Conservation (phyloP, 2,888 invertebrate species). For the Pseudanteris insignis region DNA sequence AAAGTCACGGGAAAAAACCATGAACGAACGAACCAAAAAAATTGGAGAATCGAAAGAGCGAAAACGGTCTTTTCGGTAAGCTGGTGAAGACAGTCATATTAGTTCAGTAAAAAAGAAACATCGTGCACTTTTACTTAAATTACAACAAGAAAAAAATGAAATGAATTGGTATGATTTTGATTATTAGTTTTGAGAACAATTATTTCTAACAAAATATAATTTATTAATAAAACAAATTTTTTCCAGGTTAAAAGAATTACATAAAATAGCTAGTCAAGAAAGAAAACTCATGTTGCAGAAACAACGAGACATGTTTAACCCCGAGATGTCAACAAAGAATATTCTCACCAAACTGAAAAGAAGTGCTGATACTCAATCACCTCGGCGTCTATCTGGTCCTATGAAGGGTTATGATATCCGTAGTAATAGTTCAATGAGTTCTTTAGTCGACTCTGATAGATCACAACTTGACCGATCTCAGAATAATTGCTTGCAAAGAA, state of each 20-base stretch:
- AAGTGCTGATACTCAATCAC: conserved; percentile 65
- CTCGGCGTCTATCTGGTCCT: conserved; percentile 67
- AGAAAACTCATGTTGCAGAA: conserved; percentile 68
- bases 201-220: background rate
- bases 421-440: conserved; percentile 66
- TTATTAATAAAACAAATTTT: background rate
- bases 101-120: conserved; percentile 74
- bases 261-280: conserved; percentile 69
- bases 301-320: conserved; percentile 69
- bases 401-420: conserved; percentile 68
- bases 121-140: conserved; percentile 72
- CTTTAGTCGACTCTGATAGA: conserved; percentile 63
- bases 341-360: conserved; percentile 68
- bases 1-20: conserved; percentile 74
- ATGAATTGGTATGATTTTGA: conserved; percentile 70
- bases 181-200: background rate
- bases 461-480: conserved; percentile 62
- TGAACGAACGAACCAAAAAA: conserved; percentile 74
- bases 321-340: conserved; percentile 68
- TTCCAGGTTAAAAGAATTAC: conserved; percentile 68
- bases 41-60: conserved; percentile 71
- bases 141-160: conserved; percentile 76
- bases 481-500: conserved; percentile 51
- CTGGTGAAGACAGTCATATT: conserved; percentile 63
- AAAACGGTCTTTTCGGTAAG: conserved; percentile 67